These are phyloP conservation scores for Paragorgia papillata DNA, from an alignment of 92 coral and sea anemone genomes.

Conservation along the genomic window DNA sequence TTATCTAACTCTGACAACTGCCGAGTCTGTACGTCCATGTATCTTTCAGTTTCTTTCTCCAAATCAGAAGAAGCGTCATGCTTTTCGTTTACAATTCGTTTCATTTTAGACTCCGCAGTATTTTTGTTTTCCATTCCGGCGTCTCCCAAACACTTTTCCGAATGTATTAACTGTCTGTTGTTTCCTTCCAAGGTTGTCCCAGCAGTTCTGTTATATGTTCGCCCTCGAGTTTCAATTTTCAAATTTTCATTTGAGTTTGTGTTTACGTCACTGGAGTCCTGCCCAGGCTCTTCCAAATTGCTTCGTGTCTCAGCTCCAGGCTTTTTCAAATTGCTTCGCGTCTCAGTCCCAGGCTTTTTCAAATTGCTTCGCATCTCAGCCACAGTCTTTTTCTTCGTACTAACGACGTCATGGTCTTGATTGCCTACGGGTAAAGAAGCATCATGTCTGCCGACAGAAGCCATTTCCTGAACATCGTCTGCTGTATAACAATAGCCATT, in stretches of 20 bases:
- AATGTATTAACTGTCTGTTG: no score
- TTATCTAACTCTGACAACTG: background rate
- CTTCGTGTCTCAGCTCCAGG: background rate
- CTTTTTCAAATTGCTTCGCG: background rate
- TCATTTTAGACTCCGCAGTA: background rate
- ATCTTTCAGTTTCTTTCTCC: background rate
- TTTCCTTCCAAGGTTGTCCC: background rate
- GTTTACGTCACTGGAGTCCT: background rate
- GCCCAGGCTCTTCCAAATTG: background rate
- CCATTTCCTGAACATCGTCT: background rate
- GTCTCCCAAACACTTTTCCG: no score
- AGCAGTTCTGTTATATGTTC: background rate
- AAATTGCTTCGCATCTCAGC: background rate
- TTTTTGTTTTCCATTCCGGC: background rate
- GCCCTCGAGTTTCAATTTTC: background rate
- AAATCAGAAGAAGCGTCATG: background rate
- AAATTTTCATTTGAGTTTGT: background rate
- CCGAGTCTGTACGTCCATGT: background rate
- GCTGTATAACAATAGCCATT: background rate
- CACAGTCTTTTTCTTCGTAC: no score
- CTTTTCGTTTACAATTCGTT: background rate
- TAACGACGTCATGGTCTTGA: no score
- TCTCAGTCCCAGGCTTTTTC: background rate
- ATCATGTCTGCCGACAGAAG: no score
- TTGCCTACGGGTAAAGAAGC: no score